Evolutionary conservation across 2,797 vertebrate species (phyloP).

Genomic region (Tenualosa thibaudeaui): DNA sequence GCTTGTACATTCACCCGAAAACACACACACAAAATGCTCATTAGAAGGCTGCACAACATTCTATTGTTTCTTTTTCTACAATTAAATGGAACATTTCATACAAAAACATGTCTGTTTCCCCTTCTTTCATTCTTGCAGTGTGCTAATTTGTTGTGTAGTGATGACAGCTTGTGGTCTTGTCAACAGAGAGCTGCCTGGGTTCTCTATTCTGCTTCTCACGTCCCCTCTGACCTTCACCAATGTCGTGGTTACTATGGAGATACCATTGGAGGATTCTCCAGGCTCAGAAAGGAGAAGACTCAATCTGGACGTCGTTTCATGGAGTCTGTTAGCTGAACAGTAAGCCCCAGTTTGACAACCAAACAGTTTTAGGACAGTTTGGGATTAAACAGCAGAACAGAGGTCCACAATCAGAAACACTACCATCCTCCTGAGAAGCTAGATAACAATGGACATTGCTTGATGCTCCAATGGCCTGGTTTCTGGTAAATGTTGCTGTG

Average conservation of each 20-base stretch:
- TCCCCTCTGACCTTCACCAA: background rate
- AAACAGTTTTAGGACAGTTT: too few relatives aligned
- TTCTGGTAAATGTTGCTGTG: too few relatives aligned
- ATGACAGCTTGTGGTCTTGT: background rate
- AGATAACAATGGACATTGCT: too few relatives aligned
- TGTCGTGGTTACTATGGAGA: constrained; percentile 1
- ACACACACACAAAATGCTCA: background rate
- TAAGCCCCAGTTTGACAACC: too few relatives aligned
- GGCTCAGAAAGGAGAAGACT: background rate
- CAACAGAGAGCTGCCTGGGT: background rate
- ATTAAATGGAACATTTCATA: background rate
- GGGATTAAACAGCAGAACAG: too few relatives aligned
- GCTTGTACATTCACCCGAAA: background rate
- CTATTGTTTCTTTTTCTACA: background rate
- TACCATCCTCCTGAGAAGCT: too few relatives aligned
- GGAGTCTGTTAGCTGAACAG: too few relatives aligned
- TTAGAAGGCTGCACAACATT: background rate
- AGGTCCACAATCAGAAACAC: too few relatives aligned
- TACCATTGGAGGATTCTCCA: background rate
- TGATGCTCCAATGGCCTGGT: too few relatives aligned
- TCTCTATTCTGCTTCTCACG: background rate
- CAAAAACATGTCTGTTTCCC: background rate
- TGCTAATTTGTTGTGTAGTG: background rate
- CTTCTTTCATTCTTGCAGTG: background rate
- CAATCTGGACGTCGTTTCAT: too few relatives aligned